Conservation (phyloP, 2,888 invertebrate genomes). For the Cerastis rubricosa region DNA sequence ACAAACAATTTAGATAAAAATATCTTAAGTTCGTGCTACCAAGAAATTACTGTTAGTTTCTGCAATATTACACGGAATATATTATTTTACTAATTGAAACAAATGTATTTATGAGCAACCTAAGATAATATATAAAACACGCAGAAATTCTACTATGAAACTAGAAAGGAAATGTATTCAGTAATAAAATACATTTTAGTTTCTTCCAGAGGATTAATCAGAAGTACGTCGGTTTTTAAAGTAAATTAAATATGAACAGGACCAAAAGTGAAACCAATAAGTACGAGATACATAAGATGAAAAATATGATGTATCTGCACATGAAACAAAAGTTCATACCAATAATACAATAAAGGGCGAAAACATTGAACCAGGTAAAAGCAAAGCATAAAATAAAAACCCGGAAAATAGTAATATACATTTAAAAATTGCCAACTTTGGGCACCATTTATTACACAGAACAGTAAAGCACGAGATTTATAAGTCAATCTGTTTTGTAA, state of each 20-base stretch:
- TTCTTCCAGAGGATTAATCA: neutral
- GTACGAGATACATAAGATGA: neutral
- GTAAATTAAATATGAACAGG: neutral
- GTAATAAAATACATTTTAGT: neutral
- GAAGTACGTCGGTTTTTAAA: neutral
- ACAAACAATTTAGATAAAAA: conserved; percentile 52
- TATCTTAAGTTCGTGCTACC: conserved; percentile 51
- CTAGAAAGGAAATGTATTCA: neutral
- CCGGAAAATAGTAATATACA: conserved; percentile 8
- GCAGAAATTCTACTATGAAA: neutral
- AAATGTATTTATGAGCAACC: neutral
- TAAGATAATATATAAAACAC: neutral
- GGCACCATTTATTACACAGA: conserved; percentile 44
- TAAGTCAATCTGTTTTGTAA: conserved; percentile 67
- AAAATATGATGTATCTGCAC: neutral
- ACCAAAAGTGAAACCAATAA: neutral
- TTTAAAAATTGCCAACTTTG: conserved; percentile 36
- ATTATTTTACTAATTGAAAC: conserved; percentile 44
- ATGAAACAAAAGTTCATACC: neutral
- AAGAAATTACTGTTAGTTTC: conserved; percentile 43
- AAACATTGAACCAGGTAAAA: neutral
- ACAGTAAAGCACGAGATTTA: conserved; percentile 59
- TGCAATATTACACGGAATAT: conserved; percentile 22
- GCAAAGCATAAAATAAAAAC: conserved; percentile 12
- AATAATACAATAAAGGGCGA: neutral